Percentiles rank a stretch among this genome's conserved stretches.
These are phyloP conservation scores for Boloria selene DNA, from an alignment of 2,888 invertebrate genomes.

Conservation along the genomic window DNA sequence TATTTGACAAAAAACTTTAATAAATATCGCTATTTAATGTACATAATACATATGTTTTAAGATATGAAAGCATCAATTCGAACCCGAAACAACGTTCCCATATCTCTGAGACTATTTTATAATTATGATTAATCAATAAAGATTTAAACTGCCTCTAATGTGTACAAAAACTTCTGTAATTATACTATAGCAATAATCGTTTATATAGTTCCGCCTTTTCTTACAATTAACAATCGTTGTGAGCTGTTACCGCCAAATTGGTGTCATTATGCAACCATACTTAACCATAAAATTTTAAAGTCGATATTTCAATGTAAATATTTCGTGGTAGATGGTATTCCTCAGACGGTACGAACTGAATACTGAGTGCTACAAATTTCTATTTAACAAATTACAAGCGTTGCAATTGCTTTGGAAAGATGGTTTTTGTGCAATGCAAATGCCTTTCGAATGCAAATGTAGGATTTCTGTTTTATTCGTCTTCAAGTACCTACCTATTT, in stretches of 20 bases:
- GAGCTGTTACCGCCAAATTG: slow-evolving; percentile 34
- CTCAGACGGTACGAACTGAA: slow-evolving; percentile 25
- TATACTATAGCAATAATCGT: slow-evolving; percentile 32
- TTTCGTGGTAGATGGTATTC: slow-evolving; percentile 17
- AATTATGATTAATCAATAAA: slow-evolving; percentile 20
- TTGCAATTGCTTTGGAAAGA: slow-evolving; percentile 26
- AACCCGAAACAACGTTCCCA: background rate
- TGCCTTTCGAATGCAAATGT: slow-evolving; percentile 25
- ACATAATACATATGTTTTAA: too few relatives aligned
- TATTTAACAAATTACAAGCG: slow-evolving; percentile 31
- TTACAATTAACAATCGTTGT: slow-evolving; percentile 36
- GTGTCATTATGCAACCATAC: slow-evolving; percentile 37
- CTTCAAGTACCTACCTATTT: background rate
- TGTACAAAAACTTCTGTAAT: slow-evolving; percentile 30
- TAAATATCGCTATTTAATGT: too few relatives aligned
- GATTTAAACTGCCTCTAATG: slow-evolving; percentile 22
- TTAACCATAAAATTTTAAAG: slow-evolving; percentile 9
- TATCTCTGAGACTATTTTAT: background rate
- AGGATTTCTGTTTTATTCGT: slow-evolving; percentile 2
- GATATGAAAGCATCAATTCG: too few relatives aligned
- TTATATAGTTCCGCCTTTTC: slow-evolving; percentile 38
- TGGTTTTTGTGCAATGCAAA: slow-evolving; percentile 24
- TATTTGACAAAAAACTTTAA: too few relatives aligned
- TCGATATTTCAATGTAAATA: slow-evolving; percentile 11
- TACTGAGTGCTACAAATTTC: slow-evolving; percentile 32